Evolutionary conservation across 2,888 invertebrate genomes (phyloP), one percentile per base, ranked within the genome.

Genomic region (Netelia fuscicornis): DNA sequence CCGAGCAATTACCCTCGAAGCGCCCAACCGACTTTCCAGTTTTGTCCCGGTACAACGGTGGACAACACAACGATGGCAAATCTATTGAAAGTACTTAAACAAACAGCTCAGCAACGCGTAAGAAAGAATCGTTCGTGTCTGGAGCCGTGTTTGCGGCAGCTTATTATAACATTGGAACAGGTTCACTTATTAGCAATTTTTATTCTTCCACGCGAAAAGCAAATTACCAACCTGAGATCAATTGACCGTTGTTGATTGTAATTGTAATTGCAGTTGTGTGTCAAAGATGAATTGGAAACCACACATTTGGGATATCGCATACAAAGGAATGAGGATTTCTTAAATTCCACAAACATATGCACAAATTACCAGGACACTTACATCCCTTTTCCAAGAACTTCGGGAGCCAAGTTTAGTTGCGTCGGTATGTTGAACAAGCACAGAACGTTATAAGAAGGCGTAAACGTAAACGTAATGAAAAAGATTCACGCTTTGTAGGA

Each of bases 341-440:
- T 93, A 64, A 92, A 90, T 67, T 92, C 93, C 1, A 90, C 93
- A 2, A 92, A 90, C 76, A 92, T 93, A 65, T 92, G 90, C 54
- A 88, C 91, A 5, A 93, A 93, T 89, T 93, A 92, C 88, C 93
- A 95, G 48, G 98, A 98, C 91, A 96, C 97, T 8, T 97, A 97
- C 92, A 97, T 99, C 88, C 99, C 99, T 0, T 99, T 98, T 94
- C 99, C 99, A 0, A 95, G 98, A 76, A 99, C 98, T 0, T 98
- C 98, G 10, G 98, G 98, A 0, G 98, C 98, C 0, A 97, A 97
- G 90, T 99, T 99, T 95, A 98, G 98, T 94, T 97, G 97, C 37
- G 97, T 97, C 25, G 98, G 98, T 95, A 89, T 87, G 94, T 90
- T 37, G 37, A 37, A 37, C 37, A 37, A 37, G 6, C 37, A 6